Base-by-base conservation (phyloP, 2,888 invertebrate genomes). In the Drosophila mulleri region DNA sequence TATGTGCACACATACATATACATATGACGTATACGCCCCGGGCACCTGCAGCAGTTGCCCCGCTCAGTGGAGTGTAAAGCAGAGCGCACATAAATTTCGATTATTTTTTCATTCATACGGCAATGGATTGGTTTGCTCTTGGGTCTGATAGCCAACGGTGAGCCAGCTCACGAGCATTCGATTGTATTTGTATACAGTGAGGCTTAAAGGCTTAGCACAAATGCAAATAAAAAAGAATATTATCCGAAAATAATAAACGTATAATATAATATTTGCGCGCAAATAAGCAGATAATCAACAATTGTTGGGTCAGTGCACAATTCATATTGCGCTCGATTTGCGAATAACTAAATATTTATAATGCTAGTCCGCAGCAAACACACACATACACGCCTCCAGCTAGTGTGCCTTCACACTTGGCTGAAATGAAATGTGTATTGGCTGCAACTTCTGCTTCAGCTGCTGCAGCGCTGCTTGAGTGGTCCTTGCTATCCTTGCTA, bases 241-340 rank as follows among this genome's bases (percentile, higher is more conserved):
- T 73, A 76, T 81, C 52, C 52, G n/a, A 76, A 82, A 72, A 78
- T 71, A 63, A 73, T 70, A 71, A 44, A 59, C 66, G 74, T 78
- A 67, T 72, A 82, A 62, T 42, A 64, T 42, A 62, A 81, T 69
- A 75, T 86, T 78, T 71, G 62, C 23, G 14, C 11, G 47, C 72
- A 72, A 78, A 78, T 39, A 59, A 20, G 32, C 42, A 63, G 42
- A 61, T 69, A 66, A 74, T 61, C 59, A 67, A 62, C 61, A 75
- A 78, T 70, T 70, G 76, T 58, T 59, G 73, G 85, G 85, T 87
- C 80, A 82, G 54, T 76, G 85, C 68, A 72, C 88, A 87, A 61
- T 73, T 68, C 58, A 50, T 67, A 56, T 67, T 78, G 23, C 60
- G 66, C 60, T 61, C 63, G 44, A 75, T 62, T 67, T 50, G 54